phyloP scores from a whole-genome alignment of 2,888 invertebrate genomes.

The Tachina grossa region DNA sequence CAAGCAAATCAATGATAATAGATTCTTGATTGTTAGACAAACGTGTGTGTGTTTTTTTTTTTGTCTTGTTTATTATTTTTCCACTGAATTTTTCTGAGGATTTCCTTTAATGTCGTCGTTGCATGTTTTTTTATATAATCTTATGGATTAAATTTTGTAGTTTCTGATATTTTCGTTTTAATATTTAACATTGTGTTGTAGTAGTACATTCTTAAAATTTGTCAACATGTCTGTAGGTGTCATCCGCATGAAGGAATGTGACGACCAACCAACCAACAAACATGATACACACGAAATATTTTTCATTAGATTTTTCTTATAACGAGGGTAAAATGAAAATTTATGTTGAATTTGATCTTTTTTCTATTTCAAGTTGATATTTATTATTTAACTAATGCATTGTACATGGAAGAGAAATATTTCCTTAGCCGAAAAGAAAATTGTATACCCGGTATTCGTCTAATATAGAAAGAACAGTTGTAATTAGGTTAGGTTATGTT shows the following conservation, averaged over 20 bases:
- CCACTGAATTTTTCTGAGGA: constrained; percentile 36
- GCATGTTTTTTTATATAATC: constrained; percentile 40
- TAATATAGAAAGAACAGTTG: too few species aligned
- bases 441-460: too few species aligned
- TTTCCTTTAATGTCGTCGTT: constrained; percentile 15
- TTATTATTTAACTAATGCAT: not conserved
- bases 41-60: constrained; percentile 37
- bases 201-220: constrained; percentile 60
- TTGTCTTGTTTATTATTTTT: constrained; percentile 32
- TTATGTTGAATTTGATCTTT: not conserved
- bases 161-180: constrained; percentile 8
- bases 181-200: constrained; percentile 40
- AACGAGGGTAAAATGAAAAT: constrained; percentile 15
- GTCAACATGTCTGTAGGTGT: constrained; percentile 60
- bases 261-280: constrained; percentile 11
- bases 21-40: constrained; percentile 31
- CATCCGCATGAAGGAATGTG: constrained; percentile 62
- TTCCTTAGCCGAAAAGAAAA: too few species aligned
- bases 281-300: constrained; percentile 1
- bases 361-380: not conserved
- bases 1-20: constrained; percentile 23
- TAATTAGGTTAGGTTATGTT: too few species aligned
- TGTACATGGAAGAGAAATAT: too few species aligned
- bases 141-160: constrained; percentile 38
- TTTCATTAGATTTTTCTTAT: constrained; percentile 4